phyloP scores from a whole-genome alignment of 2,113 vertebrate species.

The Nothobranchius furzeri region DNA sequence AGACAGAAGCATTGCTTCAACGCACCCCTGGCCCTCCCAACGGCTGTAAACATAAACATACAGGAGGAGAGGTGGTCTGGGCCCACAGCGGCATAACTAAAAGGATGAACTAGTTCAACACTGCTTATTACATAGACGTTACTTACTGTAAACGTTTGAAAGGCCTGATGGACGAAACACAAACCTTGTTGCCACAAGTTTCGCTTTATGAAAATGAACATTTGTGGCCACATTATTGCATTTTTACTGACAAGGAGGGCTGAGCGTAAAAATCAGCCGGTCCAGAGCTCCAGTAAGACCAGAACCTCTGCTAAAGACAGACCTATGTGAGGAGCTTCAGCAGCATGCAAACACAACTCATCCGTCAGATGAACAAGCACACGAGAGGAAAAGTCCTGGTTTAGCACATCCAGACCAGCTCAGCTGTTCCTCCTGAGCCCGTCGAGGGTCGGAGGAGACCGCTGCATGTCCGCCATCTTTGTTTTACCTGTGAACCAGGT shows the following conservation, averaged over 20 bases:
- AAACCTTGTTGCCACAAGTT: slow-evolving; percentile 7
- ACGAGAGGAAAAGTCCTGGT: slow-evolving; percentile 5
- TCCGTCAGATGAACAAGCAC: slow-evolving; percentile 14
- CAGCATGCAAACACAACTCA: slow-evolving; percentile 48
- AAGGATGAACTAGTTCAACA: background rate
- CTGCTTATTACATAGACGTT: slow-evolving; percentile 74
- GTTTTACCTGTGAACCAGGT: background rate
- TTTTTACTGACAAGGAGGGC: slow-evolving; percentile 9
- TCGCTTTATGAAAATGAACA: slow-evolving; percentile 9
- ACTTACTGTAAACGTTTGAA: slow-evolving; percentile 92
- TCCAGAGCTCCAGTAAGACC: background rate
- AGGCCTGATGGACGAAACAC: slow-evolving; percentile 79
- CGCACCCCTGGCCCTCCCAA: too few species aligned
- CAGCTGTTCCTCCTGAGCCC: background rate
- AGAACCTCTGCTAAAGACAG: background rate
- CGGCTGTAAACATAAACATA: too few species aligned
- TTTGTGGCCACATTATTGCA: slow-evolving; percentile 20
- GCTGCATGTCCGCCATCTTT: too few species aligned
- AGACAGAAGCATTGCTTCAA: too few species aligned
- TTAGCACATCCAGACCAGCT: background rate
- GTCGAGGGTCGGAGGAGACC: too few species aligned
- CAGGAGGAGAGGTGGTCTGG: too few species aligned
- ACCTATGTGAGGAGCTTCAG: background rate
- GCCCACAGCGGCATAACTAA: background rate
- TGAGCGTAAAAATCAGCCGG: background rate